Evolutionary conservation across 2,888 invertebrate genomes (phyloP).

Genomic region (Gandaritis pyraliata): DNA sequence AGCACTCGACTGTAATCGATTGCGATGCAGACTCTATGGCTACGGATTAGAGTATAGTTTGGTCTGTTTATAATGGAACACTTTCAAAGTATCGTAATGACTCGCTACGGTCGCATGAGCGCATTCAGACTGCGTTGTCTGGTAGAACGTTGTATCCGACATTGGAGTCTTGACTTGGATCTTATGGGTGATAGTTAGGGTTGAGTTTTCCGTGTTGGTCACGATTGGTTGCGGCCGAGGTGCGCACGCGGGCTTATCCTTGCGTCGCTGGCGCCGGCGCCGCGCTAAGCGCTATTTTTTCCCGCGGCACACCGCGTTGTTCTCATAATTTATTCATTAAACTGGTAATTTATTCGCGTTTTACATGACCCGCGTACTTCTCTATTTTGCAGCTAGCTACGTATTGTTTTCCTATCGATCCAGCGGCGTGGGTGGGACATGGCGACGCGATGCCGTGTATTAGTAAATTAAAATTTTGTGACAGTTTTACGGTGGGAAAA

Average conservation of each 20-base stretch:
- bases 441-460: constrained; percentile 47
- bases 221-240: constrained; percentile 54
- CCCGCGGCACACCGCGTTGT: constrained; percentile 68
- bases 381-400: constrained; percentile 67
- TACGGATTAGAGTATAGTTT: constrained; percentile 66
- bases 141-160: constrained; percentile 58
- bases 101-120: constrained; percentile 82
- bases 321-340: constrained; percentile 81
- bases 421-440: constrained; percentile 50
- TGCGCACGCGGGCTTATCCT: constrained; percentile 73
- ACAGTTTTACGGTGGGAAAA: constrained; percentile 58
- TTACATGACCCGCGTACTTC: constrained; percentile 64
- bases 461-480: constrained; percentile 65
- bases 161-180: constrained; percentile 34
- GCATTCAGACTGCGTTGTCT: constrained; percentile 67
- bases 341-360: constrained; percentile 72
- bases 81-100: constrained; percentile 78
- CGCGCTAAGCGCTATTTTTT: constrained; percentile 80
- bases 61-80: constrained; percentile 62
- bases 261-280: constrained; percentile 75
- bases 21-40: constrained; percentile 63
- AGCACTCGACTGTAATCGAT: constrained; percentile 48
- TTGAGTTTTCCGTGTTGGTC: constrained; percentile 47
- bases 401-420: constrained; percentile 58
- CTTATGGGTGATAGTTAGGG: constrained; percentile 50